phyloP scores from a whole-genome alignment of 2,113 vertebrate species.

The Tetrax tetrax region DNA sequence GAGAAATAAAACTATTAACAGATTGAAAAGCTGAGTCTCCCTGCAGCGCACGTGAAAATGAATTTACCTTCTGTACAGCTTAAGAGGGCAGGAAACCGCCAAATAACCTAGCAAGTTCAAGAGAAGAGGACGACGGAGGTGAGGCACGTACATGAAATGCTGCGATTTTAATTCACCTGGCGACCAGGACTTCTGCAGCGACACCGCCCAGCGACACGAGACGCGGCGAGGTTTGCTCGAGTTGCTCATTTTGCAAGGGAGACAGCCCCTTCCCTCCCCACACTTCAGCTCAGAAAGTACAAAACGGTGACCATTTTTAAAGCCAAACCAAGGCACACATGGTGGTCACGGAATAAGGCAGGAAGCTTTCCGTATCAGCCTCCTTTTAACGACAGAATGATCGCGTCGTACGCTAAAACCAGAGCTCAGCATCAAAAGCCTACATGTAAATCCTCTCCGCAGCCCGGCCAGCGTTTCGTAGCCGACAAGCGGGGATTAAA shows the following conservation, averaged over 20 bases:
- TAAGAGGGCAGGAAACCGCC: neutral
- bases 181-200: neutral
- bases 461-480: neutral
- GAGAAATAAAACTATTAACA: conserved; percentile 16
- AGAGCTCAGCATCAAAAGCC: neutral
- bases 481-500: neutral
- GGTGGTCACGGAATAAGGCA: neutral
- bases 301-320: neutral
- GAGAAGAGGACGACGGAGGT: neutral
- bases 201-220: neutral
- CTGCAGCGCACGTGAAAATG: neutral
- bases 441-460: neutral
- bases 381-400: neutral
- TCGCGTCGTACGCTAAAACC: neutral
- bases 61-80: neutral
- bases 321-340: neutral
- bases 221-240: accelerated
- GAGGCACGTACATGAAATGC: neutral
- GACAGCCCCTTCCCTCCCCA: neutral
- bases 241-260: neutral
- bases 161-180: neutral
- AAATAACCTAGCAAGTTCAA: neutral
- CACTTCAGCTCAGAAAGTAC: neutral
- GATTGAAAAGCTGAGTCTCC: neutral
- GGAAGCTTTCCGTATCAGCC: neutral